phyloP scores from a whole-genome alignment of 2,113 vertebrate species.

The Papio anubis region DNA sequence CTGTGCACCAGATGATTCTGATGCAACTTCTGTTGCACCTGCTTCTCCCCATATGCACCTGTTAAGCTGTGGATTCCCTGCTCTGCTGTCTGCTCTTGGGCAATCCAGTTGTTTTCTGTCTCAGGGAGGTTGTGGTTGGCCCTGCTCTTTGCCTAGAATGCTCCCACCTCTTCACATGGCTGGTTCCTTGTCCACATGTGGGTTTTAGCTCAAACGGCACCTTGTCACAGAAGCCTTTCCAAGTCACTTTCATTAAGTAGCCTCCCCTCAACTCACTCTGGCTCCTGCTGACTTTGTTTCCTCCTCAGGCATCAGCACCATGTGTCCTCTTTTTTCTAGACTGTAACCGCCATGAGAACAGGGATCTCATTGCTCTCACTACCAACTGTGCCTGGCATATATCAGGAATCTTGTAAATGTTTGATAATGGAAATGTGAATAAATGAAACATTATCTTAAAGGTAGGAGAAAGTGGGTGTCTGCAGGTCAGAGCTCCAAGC shows the following conservation, averaged over 20 bases:
- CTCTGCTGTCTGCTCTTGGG: not conserved
- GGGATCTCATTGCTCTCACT: not conserved
- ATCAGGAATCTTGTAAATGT: not conserved
- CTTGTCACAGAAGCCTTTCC: not conserved
- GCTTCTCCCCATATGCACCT: accelerated
- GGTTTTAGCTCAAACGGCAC: too few relatives aligned
- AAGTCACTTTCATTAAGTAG: not conserved
- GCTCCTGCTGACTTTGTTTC: not conserved
- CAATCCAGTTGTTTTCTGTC: not conserved
- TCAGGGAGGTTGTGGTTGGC: not conserved
- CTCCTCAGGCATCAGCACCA: accelerated
- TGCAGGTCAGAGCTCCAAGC: not conserved
- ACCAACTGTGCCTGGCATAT: accelerated
- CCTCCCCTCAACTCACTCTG: not conserved
- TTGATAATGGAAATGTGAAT: not conserved
- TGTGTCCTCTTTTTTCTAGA: too few relatives aligned
- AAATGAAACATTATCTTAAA: not conserved
- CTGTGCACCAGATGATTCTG: not conserved
- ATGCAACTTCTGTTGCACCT: accelerated
- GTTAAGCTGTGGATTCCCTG: accelerated
- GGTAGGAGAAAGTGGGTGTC: not conserved
- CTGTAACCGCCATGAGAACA: not conserved
- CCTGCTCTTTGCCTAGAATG: not conserved
- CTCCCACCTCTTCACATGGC: accelerated
- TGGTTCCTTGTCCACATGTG: not conserved